These are phyloP conservation scores for Porphyrio hochstetteri DNA, from an alignment of 2,113 vertebrate species.

Conservation along the genomic window DNA sequence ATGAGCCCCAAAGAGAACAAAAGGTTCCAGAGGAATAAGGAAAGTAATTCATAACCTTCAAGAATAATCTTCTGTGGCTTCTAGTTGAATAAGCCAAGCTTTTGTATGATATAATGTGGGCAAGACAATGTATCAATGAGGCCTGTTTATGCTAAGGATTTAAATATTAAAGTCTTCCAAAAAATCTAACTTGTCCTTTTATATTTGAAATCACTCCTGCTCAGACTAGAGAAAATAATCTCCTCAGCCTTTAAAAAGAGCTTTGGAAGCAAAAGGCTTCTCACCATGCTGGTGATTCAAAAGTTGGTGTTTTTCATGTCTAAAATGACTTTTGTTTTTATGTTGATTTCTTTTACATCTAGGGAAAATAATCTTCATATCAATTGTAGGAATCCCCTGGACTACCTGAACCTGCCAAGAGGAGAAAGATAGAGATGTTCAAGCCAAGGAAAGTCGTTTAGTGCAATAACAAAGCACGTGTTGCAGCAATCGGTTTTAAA, in stretches of 20 bases:
- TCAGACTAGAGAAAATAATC: slow-evolving; percentile 14
- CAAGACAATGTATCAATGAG: neutral
- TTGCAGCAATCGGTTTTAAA: slow-evolving; percentile 52
- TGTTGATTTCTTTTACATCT: neutral
- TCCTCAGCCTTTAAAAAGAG: neutral
- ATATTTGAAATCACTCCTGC: neutral
- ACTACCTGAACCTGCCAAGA: neutral
- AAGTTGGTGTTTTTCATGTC: neutral
- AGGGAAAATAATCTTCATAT: neutral
- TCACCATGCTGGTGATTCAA: neutral
- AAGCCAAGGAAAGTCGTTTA: neutral
- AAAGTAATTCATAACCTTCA: slow-evolving; percentile 7
- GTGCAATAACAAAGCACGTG: slow-evolving; percentile 11
- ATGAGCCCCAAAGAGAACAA: neutral
- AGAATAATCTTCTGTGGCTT: neutral
- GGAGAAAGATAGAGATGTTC: neutral
- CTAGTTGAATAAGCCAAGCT: neutral
- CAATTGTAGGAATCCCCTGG: neutral
- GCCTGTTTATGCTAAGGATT: neutral
- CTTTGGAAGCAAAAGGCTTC: neutral
- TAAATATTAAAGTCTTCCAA: neutral
- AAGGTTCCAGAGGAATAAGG: neutral
- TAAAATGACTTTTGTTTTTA: slow-evolving; percentile 2
- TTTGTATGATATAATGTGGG: neutral
- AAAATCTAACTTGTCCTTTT: neutral